Percentiles rank a stretch among this genome's conserved stretches.
Conservation (phyloP, 2,113 vertebrate genomes). For the Argyrosomus japonicus region DNA sequence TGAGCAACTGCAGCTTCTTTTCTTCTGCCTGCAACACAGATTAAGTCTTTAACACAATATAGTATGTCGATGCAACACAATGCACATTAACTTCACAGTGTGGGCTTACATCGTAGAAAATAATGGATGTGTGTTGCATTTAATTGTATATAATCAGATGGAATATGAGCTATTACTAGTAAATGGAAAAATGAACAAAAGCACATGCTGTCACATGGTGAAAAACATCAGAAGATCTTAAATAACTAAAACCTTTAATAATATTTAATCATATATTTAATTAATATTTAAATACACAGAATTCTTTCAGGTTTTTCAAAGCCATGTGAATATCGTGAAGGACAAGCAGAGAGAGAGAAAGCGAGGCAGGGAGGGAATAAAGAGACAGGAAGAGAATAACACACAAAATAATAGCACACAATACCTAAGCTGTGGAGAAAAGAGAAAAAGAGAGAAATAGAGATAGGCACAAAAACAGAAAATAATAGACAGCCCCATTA, state of each 20-base stretch:
- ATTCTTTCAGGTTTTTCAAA: conserved; percentile 9
- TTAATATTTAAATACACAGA: not conserved
- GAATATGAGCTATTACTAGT: not conserved
- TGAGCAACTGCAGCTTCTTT: not conserved
- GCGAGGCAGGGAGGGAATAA: conserved; percentile 24
- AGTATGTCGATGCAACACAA: not conserved
- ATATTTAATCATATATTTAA: too few species aligned
- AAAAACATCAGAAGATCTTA: conserved; percentile 10
- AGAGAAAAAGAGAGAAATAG: conserved; percentile 22
- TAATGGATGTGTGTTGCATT: not conserved
- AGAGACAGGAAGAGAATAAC: conserved; percentile 23
- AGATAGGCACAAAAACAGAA: conserved; percentile 58
- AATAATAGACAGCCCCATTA: conserved; percentile 72
- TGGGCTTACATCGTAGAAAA: too few species aligned
- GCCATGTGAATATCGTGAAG: conserved; percentile 10
- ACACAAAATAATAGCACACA: conserved; percentile 36
- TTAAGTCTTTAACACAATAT: not conserved
- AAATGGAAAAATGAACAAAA: conserved; percentile 10
- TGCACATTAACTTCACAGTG: too few species aligned
- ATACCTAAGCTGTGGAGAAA: conserved; percentile 43
- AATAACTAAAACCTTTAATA: not conserved
- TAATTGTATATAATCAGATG: not conserved
- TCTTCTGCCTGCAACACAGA: not conserved
- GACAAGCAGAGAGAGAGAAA: conserved; percentile 22
- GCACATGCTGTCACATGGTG: not conserved